phyloP scores from a whole-genome alignment of 92 coral and sea anemone species.

The Zoanthus gigantus region DNA sequence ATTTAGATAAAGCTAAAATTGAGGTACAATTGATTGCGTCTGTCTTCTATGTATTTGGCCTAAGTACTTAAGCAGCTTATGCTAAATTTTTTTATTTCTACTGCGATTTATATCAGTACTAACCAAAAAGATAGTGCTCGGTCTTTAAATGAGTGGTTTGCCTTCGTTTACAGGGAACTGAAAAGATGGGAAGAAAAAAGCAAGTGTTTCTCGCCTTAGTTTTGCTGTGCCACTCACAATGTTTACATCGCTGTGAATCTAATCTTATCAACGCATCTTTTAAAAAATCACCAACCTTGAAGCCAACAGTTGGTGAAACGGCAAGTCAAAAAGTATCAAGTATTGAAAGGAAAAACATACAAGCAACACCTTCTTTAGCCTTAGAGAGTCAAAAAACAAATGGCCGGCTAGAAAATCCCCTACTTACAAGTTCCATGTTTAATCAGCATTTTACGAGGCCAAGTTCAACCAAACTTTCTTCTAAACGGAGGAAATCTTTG shows the following conservation, averaged over 20 bases:
- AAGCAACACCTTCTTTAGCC: background rate
- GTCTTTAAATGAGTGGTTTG: background rate
- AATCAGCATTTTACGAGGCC: background rate
- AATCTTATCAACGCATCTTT: background rate
- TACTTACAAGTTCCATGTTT: background rate
- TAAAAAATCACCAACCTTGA: background rate
- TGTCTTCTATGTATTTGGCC: background rate
- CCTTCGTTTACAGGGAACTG: conserved; percentile 28
- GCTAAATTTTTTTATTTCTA: background rate
- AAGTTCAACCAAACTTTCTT: background rate
- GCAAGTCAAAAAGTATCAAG: background rate
- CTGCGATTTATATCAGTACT: background rate
- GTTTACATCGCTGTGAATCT: conserved; percentile 8
- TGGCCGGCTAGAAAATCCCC: conserved; percentile 5
- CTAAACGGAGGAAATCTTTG: background rate
- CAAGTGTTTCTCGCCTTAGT: conserved; percentile 21
- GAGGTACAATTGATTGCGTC: background rate
- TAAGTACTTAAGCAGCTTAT: background rate
- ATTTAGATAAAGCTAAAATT: background rate
- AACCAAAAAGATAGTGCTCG: background rate
- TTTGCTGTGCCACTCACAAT: conserved; percentile 13
- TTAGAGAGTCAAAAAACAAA: background rate
- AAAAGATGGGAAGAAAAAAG: conserved; percentile 23
- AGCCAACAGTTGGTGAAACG: background rate
- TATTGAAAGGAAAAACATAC: background rate